Evolutionary conservation across 2,888 invertebrate species (phyloP).

Genomic region (Odontocolon sp.): DNA sequence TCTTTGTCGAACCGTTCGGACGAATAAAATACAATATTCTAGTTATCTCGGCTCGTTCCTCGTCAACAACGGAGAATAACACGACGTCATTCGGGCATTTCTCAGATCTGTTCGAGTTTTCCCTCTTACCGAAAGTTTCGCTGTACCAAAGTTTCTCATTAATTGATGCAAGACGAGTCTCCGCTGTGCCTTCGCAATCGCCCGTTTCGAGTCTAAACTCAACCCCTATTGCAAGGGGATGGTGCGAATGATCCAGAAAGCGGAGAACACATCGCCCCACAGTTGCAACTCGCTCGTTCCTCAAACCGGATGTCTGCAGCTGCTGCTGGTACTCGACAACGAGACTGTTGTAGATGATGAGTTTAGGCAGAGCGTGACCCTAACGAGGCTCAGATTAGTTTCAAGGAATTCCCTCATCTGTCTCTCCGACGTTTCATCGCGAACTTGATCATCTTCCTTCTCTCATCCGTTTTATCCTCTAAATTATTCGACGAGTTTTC

Average conservation of each 20-base stretch:
- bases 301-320: conserved; percentile 49
- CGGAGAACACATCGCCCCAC: conserved; percentile 55
- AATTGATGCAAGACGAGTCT: conserved; percentile 74
- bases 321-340: conserved; percentile 44
- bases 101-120: too few relatives aligned
- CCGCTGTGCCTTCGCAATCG: too few relatives aligned
- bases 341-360: conserved; percentile 10
- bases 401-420: conserved; percentile 41
- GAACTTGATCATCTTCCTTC: conserved; percentile 38
- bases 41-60: too few relatives aligned
- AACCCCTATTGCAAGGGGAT: not conserved
- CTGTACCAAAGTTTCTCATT: conserved; percentile 72
- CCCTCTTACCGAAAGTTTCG: conserved; percentile 71
- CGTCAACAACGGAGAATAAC: too few relatives aligned
- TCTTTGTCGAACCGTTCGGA: not conserved
- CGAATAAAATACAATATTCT: too few relatives aligned
- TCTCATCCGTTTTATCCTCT: not conserved
- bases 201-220: conserved; percentile 9
- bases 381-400: conserved; percentile 71
- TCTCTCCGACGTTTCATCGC: conserved; percentile 36
- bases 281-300: conserved; percentile 43
- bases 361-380: conserved; percentile 13
- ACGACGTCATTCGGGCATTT: too few relatives aligned
- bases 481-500: conserved; percentile 47
- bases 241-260: conserved; percentile 66